Base-by-base conservation (phyloP, 1,140 invertebrate genomes). In the Campodea augens region DNA sequence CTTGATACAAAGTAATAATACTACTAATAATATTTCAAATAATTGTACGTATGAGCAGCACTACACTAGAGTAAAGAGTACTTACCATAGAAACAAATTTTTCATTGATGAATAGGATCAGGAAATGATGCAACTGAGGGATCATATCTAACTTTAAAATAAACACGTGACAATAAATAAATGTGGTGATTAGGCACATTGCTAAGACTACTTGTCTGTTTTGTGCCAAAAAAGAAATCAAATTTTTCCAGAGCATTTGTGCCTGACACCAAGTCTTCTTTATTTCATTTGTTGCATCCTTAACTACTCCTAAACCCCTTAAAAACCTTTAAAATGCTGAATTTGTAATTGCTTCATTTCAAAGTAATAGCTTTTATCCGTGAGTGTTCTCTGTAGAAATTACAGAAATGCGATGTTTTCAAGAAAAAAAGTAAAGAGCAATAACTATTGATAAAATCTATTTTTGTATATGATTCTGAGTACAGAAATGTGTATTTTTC, bases 401-500 rank as follows among this genome's bases (percentile, higher is more conserved):
- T 47, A 50, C 42, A 48, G 44, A 39, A 49, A 45, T 45, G 47
- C 46, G 46, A 49, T 47, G 45, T 43, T 40, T 49, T 49, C 39
- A 42, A 40, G 42, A 42, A 39, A 29, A 41, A 45, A 37, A 38
- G 46, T 45, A 48, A 41, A 29, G 21, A 27, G 27, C 27, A 32
- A 32, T 32, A 32, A 32, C 27, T 32, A 32, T 32, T 15, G 38
- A 43, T 43, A 44, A 51, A 51, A 44, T 51, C 50, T 51, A 51
- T 51, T 51, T 51, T 51, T 51, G 50, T 51, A 51, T 46, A 46
- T 47, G 49, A 51, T 51, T 49, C 50, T 51, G 49, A 51, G 38
- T 23, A 47, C 49, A 51, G 49, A 47, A 49, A 49, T 51, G 50
- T 51, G 49, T 51, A 49, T 51, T 51, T 51, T 46, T 43, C 44